A percentile compares a stretch with the other conserved stretches of the same genome.
These are phyloP conservation scores for Aphelinus certus DNA, from an alignment of 1,140 invertebrate genomes.

Conservation along the genomic window DNA sequence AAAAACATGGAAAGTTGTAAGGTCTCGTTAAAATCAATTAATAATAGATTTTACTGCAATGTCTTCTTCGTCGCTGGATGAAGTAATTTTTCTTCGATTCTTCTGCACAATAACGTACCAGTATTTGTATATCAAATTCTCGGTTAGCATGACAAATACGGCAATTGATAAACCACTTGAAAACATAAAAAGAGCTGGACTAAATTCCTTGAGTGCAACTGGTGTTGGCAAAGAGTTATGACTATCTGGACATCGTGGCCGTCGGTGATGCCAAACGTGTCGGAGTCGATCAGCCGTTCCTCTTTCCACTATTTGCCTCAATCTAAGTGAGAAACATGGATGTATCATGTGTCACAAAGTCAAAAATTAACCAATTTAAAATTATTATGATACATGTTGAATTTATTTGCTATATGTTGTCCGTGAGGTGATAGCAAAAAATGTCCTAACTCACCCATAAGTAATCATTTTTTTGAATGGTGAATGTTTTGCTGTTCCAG, in stretches of 20 bases:
- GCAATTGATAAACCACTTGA: conserved; percentile 39
- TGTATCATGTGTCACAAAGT: no score
- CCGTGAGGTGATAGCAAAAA: no score
- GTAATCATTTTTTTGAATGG: conserved; percentile 72
- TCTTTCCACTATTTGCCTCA: conserved; percentile 46
- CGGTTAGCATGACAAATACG: conserved; percentile 40
- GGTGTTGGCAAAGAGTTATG: conserved; percentile 46
- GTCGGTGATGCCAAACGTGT: conserved; percentile 46
- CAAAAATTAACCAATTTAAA: no score
- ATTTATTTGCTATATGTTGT: no score
- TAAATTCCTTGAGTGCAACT: conserved; percentile 48
- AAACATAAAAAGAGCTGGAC: conserved; percentile 48
- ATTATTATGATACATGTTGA: no score
- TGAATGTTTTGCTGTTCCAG: conserved; percentile 68
- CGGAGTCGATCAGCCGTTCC: conserved; percentile 45
- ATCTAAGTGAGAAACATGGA: conserved; percentile 31
- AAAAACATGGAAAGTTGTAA: no score
- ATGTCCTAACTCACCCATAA: conserved; percentile 65
- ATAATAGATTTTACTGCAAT: no score
- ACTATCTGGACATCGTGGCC: conserved; percentile 49
- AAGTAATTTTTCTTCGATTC: no score
- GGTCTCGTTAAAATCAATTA: no score
- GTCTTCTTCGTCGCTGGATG: no score
- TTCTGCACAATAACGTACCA: not conserved
- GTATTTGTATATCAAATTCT: conserved; percentile 33